A percentile compares a stretch with the other conserved stretches of the same genome.
phyloP scores from a whole-genome alignment of 1,140 invertebrate genomes.

The Coelopa frigida region DNA sequence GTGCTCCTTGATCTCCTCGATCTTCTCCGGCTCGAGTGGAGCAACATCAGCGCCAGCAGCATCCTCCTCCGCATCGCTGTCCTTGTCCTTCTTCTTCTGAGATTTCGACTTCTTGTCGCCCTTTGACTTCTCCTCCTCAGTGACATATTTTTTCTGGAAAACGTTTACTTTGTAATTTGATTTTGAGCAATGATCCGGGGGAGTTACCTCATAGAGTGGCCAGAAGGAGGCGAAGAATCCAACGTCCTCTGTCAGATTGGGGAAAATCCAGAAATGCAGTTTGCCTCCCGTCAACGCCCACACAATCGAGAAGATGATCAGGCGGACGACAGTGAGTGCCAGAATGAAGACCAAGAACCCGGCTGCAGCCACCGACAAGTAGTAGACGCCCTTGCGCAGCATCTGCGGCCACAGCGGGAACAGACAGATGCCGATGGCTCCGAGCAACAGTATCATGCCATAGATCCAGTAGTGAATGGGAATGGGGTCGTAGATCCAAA shows the following conservation, averaged over 20 bases:
- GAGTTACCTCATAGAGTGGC: slow-evolving; percentile 86
- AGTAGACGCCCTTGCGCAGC: slow-evolving; percentile 92
- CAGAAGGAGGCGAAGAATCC: slow-evolving; percentile 98
- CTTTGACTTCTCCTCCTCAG: slow-evolving; percentile 24
- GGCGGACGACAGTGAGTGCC: slow-evolving; percentile 75
- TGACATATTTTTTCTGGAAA: slow-evolving; percentile 32
- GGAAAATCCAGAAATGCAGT: slow-evolving; percentile 94
- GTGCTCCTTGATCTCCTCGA: slow-evolving; percentile 40
- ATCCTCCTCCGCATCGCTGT: slow-evolving; percentile 53
- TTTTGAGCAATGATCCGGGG: neutral
- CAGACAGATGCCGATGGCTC: slow-evolving; percentile 90
- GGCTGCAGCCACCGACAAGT: slow-evolving; percentile 88
- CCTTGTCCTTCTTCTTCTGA: slow-evolving; percentile 72
- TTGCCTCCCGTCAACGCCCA: slow-evolving; percentile 85
- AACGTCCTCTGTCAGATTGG: slow-evolving; percentile 97
- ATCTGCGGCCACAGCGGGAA: slow-evolving; percentile 96
- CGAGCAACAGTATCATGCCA: slow-evolving; percentile 83
- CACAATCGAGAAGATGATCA: slow-evolving; percentile 86
- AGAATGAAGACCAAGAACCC: slow-evolving; percentile 92
- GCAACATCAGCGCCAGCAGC: slow-evolving; percentile 25
- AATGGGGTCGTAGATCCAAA: slow-evolving; percentile 99
- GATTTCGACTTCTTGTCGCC: slow-evolving; percentile 51
- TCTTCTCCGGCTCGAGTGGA: slow-evolving; percentile 35
- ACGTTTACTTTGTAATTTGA: slow-evolving; percentile 2
- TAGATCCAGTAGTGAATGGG: slow-evolving; percentile 95